Base-by-base conservation (phyloP, 2,888 invertebrate genomes). In the Leptodirus hochenwartii region DNA sequence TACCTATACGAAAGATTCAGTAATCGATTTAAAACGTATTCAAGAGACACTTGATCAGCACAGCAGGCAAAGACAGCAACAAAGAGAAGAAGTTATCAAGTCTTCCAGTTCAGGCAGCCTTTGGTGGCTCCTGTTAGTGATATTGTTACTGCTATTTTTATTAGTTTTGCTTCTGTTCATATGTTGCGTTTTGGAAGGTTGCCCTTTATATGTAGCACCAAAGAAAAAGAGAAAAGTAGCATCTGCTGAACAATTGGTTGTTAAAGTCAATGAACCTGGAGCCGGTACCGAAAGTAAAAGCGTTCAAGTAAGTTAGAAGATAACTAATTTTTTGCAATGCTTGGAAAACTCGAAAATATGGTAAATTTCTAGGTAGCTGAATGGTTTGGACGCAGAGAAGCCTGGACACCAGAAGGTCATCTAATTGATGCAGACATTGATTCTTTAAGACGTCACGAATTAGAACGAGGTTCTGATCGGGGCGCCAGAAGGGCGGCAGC, bases 101-200 rank as follows among this genome's bases (percentile, higher is more conserved):
- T 38, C 41, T 8, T 36, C 40, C 29, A 40, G 47, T n/a, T 31
- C 75, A 25, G 76, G 79, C 43, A 78, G 74, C 10, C 51, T 79
- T 29, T 48, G 66, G 22, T 85, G 85, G 85, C 51, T 85, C 13
- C 56, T 85, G 29, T 73, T 85, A 39, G 53, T 81, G 10, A 53
- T 87, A 36, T 74, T 80, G 27, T 63, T 85, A 15, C 53, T 85
- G 35, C 67, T 82, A 39, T 66, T 82, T 0, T 44, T 81, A 15
- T 67, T 76, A 8, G 63, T 80, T 38, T 54, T 80, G 33, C 62
- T 73, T 30, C 59, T 84, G 27, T 67, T 85, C 37, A 62, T 80
- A 34, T 87, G 85, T 54, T 84, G 84, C 47, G 73, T 82, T 38
- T 84, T 82, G 47, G 76, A 78, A 42, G 76, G 77, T 44, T 84